Evolutionary conservation across 64 coral and sea anemone species (phyloP).

Genomic region (Pocillopora verrucosa): DNA sequence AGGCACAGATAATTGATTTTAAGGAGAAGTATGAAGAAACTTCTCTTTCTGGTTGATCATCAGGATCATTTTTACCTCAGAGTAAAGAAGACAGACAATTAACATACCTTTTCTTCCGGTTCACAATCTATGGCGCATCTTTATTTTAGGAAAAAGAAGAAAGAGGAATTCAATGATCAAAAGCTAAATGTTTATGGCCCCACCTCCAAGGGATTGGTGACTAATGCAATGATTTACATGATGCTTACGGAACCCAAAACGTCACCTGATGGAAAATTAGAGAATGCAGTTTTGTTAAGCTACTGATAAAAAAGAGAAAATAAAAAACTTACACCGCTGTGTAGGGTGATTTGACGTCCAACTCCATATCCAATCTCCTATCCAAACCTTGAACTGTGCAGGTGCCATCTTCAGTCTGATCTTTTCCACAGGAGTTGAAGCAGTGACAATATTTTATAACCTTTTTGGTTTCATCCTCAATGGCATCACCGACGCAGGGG

Average conservation of each 20-base stretch:
- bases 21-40: too few species aligned
- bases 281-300: not conserved
- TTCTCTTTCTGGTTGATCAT: not conserved
- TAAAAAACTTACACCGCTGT: conserved; percentile 5
- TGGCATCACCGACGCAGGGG: not conserved
- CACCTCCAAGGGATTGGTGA: not conserved
- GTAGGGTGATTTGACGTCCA: not conserved
- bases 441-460: conserved; percentile 49
- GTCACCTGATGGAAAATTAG: too few species aligned
- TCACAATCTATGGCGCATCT: conserved; percentile 13
- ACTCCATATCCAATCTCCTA: too few species aligned
- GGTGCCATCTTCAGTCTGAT: not conserved
- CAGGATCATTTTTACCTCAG: not conserved
- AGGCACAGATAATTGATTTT: too few species aligned
- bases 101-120: not conserved
- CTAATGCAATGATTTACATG: too few species aligned
- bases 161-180: not conserved
- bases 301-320: not conserved
- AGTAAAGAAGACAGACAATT: too few species aligned
- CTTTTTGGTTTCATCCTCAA: conserved; percentile 8
- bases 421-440: conserved; percentile 41
- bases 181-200: too few species aligned
- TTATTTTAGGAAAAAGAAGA: not conserved
- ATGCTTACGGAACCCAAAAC: too few species aligned
- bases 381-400: too few species aligned